Conservation (phyloP, 2,888 invertebrate species). For the Megamerina dolium region DNA sequence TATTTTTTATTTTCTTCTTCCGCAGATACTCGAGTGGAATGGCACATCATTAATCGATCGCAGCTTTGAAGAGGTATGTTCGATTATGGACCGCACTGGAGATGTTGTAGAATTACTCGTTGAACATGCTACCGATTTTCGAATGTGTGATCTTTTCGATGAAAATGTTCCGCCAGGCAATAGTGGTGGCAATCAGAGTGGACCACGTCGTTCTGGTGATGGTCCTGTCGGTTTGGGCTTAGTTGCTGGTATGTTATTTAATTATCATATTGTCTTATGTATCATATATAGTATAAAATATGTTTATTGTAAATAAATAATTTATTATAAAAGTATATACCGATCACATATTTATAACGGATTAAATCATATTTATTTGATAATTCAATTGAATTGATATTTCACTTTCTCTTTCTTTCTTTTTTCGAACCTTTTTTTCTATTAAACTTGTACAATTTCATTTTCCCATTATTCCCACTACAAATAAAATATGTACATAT, state of each 20-base stretch:
- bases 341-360: conserved; percentile 9
- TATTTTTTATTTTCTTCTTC: neutral
- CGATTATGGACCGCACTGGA: conserved; percentile 80
- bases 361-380: neutral
- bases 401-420: neutral
- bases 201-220: conserved; percentile 48
- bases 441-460: no score
- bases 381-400: neutral
- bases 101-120: conserved; percentile 82
- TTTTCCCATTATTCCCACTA: conserved; percentile 13
- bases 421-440: conserved; percentile 5
- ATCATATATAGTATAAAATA: neutral
- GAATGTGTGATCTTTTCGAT: conserved; percentile 64
- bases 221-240: conserved; percentile 47
- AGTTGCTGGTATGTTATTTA: conserved; percentile 43
- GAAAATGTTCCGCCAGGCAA: conserved; percentile 59
- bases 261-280: neutral
- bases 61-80: conserved; percentile 88
- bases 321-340: no score
- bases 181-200: conserved; percentile 42
- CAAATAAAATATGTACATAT: conserved; percentile 1
- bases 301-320: conserved; percentile 15
- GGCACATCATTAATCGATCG: conserved; percentile 83
- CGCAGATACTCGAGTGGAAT: conserved; percentile 82
- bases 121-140: conserved; percentile 71